A percentile compares a stretch with the other conserved stretches of the same genome.
Conservation (phyloP, 2,888 invertebrate species). For the Plagiodera versicolora region DNA sequence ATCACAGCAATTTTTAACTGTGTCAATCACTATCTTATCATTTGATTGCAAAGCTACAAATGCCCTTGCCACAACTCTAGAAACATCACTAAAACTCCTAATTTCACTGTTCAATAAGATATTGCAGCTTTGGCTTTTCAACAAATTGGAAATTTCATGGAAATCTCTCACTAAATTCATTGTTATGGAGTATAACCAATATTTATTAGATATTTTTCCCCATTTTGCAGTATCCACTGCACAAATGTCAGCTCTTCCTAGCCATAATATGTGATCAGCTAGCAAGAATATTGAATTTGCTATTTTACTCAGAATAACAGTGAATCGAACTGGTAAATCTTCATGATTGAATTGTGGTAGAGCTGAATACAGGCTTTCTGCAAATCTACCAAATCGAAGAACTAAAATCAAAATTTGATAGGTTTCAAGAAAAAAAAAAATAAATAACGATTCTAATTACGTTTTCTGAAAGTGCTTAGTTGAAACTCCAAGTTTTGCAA, state of each 20-base stretch:
- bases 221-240: conserved; percentile 74
- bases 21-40: conserved; percentile 77
- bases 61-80: conserved; percentile 33
- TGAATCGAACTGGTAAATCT: conserved; percentile 69
- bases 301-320: conserved; percentile 77
- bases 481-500: conserved; percentile 81
- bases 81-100: conserved; percentile 37
- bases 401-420: conserved; percentile 61
- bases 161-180: conserved; percentile 80
- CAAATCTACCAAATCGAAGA: conserved; percentile 79
- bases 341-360: conserved; percentile 72
- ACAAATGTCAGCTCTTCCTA: conserved; percentile 71
- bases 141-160: conserved; percentile 75
- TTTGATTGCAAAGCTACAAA: conserved; percentile 50
- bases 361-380: conserved; percentile 78
- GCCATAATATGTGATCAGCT: conserved; percentile 86
- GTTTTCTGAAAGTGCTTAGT: conserved; percentile 82
- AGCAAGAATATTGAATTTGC: conserved; percentile 78
- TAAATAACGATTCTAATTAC: conserved; percentile 57
- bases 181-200: conserved; percentile 82
- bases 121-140: conserved; percentile 57
- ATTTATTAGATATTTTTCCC: conserved; percentile 73
- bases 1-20: conserved; percentile 84
- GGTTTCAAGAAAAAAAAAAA: neutral
- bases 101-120: conserved; percentile 38